Conservation (phyloP, 1,140 invertebrate genomes). For the Lanistes nyassanus region DNA sequence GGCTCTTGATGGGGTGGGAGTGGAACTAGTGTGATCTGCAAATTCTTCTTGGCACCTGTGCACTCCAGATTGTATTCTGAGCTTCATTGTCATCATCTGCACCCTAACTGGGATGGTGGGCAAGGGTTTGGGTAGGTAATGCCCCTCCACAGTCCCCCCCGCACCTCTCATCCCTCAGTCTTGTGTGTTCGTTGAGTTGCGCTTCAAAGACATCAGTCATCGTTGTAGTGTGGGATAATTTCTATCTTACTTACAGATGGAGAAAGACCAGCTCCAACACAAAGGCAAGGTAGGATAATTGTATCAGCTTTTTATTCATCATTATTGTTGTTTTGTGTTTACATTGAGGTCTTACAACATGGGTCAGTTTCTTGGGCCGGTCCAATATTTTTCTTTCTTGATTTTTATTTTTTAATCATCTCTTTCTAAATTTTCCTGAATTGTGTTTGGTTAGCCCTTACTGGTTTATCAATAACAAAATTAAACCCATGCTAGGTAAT, state of each 20-base stretch:
- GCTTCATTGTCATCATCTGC: constrained; percentile 8
- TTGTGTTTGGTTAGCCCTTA: too few species aligned
- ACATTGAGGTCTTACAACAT: too few species aligned
- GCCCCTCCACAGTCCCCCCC: background rate
- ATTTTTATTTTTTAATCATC: too few species aligned
- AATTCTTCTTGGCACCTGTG: too few species aligned
- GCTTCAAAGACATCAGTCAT: constrained; percentile 27
- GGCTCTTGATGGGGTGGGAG: too few species aligned
- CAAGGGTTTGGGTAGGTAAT: background rate
- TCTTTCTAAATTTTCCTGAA: too few species aligned
- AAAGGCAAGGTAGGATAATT: constrained; percentile 61
- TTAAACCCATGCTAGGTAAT: too few species aligned
- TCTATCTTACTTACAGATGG: constrained; percentile 53
- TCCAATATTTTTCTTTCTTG: too few species aligned
- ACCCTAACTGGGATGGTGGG: constrained; percentile 4
- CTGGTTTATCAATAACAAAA: too few species aligned
- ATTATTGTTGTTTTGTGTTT: background rate
- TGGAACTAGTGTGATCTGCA: too few species aligned
- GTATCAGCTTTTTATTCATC: constrained; percentile 1
- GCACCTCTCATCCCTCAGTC: background rate
- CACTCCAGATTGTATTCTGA: background rate
- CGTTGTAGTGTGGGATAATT: constrained; percentile 22
- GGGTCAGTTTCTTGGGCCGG: too few species aligned
- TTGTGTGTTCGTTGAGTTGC: background rate
- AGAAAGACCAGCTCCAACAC: constrained; percentile 61